Percentiles rank a stretch among this genome's conserved stretches.
These are phyloP conservation scores for Forbesichthys agassizii DNA, from an alignment of 2,113 vertebrate species.

Conservation along the genomic window DNA sequence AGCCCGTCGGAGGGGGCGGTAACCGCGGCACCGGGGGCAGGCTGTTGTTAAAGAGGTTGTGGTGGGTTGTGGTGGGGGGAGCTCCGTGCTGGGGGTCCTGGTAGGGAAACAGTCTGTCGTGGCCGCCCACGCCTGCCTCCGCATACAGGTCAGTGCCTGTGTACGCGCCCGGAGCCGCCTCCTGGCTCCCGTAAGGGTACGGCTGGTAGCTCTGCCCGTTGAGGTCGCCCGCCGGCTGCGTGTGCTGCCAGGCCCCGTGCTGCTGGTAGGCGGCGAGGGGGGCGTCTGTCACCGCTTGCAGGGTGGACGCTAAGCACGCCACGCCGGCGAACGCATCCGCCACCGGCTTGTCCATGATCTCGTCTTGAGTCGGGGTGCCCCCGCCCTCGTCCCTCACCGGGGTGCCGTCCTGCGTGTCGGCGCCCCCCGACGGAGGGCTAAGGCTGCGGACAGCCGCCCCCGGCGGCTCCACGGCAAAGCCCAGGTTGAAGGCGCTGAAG, in stretches of 20 bases:
- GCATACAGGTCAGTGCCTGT: slow-evolving; percentile 56
- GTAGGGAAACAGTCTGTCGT: slow-evolving; percentile 42
- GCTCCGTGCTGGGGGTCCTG: slow-evolving; percentile 26
- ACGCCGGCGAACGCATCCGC: slow-evolving; percentile 51
- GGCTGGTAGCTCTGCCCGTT: slow-evolving; percentile 59
- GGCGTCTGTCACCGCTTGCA: slow-evolving; percentile 13
- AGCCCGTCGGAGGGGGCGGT: slow-evolving; percentile 60
- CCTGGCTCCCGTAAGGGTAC: slow-evolving; percentile 19
- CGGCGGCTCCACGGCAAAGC: slow-evolving; percentile 79
- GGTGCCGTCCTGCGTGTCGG: slow-evolving; percentile 89
- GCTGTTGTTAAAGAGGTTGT: slow-evolving; percentile 40
- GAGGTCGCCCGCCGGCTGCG: slow-evolving; percentile 28
- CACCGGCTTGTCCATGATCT: slow-evolving; percentile 90
- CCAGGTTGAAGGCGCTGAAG: slow-evolving; percentile 86
- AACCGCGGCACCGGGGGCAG: slow-evolving; percentile 73
- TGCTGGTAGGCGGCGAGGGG: slow-evolving; percentile 24
- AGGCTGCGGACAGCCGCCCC: slow-evolving; percentile 29
- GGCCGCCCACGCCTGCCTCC: slow-evolving; percentile 22
- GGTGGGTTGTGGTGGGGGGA: slow-evolving; percentile 31
- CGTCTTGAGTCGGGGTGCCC: slow-evolving; percentile 94
- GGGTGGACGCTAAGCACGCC: slow-evolving; percentile 19
- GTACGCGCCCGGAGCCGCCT: slow-evolving; percentile 72
- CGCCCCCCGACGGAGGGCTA: slow-evolving; percentile 49
- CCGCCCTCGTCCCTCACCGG: slow-evolving; percentile 92
- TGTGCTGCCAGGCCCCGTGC: slow-evolving; percentile 21